These are phyloP conservation scores for Abrostola tripartita DNA, from an alignment of 2,888 invertebrate species.

Conservation along the genomic window DNA sequence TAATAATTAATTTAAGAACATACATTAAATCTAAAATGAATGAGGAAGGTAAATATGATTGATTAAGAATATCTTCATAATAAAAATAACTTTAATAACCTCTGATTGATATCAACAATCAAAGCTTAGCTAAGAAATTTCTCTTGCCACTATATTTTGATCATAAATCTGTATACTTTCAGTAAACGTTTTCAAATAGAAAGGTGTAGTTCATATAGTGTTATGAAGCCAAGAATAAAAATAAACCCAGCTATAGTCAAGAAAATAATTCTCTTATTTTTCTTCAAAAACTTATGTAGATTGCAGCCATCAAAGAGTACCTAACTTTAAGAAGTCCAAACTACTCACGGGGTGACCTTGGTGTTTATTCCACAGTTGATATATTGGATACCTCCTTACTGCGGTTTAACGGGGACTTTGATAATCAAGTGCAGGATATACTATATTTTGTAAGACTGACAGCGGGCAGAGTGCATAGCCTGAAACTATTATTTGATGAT, in stretches of 20 bases:
- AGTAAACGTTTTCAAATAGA: neutral
- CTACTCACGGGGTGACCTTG: too few relatives aligned
- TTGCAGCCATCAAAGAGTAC: too few relatives aligned
- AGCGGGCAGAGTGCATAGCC: slow-evolving; percentile 64
- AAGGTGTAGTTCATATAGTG: neutral
- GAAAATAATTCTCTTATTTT: too few relatives aligned
- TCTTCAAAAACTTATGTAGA: too few relatives aligned
- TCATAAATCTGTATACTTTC: neutral
- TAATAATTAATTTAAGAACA: neutral
- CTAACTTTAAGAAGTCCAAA: too few relatives aligned
- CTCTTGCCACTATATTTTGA: too few relatives aligned
- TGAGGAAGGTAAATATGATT: slow-evolving; percentile 23
- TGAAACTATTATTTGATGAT: slow-evolving; percentile 69
- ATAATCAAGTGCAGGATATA: slow-evolving; percentile 74
- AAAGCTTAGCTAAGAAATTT: too few relatives aligned
- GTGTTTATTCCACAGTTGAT: slow-evolving; percentile 33
- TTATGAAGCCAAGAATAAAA: neutral
- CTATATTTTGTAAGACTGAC: slow-evolving; percentile 71
- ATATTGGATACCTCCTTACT: slow-evolving; percentile 58
- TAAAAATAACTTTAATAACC: neutral
- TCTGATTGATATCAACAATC: too few relatives aligned
- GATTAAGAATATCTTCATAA: neutral
- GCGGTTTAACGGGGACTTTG: slow-evolving; percentile 71
- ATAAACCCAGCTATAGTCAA: neutral
- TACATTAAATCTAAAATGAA: slow-evolving; percentile 13